phyloP scores from a whole-genome alignment of 2,888 invertebrate species.

The Drosophila stalkeri region DNA sequence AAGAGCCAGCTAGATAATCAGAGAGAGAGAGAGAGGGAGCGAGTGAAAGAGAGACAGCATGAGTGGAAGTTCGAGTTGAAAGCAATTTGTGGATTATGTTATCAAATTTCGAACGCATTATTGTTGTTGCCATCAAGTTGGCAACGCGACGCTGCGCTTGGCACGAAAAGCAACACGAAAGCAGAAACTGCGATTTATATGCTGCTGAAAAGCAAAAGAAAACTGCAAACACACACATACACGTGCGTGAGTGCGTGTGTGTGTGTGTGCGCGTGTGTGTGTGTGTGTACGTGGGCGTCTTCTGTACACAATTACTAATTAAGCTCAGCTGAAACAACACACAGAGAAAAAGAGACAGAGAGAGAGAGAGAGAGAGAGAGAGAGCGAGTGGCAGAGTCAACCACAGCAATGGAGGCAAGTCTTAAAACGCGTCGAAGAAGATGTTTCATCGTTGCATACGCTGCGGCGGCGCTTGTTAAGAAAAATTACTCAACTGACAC shows the following conservation, averaged over 20 bases:
- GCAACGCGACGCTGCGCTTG: conserved; percentile 30
- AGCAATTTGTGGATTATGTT: conserved; percentile 24
- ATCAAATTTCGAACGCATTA: conserved; percentile 28
- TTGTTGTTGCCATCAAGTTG: conserved; percentile 34
- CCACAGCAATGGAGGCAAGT: conserved; percentile 4
- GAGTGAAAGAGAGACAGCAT: background rate
- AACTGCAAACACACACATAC: background rate
- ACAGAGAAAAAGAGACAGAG: too few relatives aligned
- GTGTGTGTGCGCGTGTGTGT: conserved; percentile 3
- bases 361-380: too few relatives aligned
- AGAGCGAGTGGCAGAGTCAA: background rate
- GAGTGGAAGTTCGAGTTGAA: background rate
- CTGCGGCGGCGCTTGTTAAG: conserved; percentile 49
- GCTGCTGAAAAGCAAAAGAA: background rate
- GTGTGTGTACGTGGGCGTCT: conserved; percentile 8
- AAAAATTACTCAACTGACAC: conserved; percentile 59
- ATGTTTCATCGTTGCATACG: conserved; percentile 47
- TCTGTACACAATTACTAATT: conserved; percentile 57
- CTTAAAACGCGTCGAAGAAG: conserved; percentile 29
- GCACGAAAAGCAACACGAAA: background rate
- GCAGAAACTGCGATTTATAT: conserved; percentile 17
- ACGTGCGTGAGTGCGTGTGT: background rate
- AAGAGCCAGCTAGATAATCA: background rate
- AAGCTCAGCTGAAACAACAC: conserved; percentile 29
- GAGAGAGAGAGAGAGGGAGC: background rate